phyloP scores from a whole-genome alignment of 92 coral and sea anemone species.

The Hydrozoanthus gracilis region DNA sequence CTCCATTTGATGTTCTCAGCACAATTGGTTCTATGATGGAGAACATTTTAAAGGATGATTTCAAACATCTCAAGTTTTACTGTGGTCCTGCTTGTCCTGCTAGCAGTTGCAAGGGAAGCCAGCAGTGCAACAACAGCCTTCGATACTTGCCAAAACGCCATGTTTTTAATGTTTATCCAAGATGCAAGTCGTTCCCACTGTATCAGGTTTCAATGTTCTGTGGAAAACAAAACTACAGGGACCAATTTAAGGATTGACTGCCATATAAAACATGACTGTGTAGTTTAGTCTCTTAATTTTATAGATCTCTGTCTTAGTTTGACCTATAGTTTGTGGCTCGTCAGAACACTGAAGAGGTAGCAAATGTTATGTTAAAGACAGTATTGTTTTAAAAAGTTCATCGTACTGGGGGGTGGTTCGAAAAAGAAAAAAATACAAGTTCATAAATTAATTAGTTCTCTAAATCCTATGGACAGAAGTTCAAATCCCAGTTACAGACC shows the following conservation, averaged over 20 bases:
- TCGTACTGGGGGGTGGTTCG: not conserved
- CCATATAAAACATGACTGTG: not conserved
- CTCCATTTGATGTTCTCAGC: conserved; percentile 6
- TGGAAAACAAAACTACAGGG: not conserved
- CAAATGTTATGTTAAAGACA: not conserved
- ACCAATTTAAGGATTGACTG: not conserved
- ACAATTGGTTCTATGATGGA: conserved; percentile 14
- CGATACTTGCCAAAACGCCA: not conserved
- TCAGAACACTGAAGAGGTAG: conserved; percentile 9
- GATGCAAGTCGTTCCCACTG: not conserved
- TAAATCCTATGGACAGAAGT: not conserved
- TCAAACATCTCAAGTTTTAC: not conserved
- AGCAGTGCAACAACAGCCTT: not conserved
- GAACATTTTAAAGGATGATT: not conserved
- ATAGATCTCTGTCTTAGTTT: not conserved
- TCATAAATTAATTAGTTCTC: conserved; percentile 5
- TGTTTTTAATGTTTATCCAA: conserved; percentile 30
- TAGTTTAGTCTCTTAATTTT: not conserved
- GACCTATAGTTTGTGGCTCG: not conserved
- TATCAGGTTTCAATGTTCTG: conserved; percentile 31
- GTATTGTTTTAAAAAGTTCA: not conserved
- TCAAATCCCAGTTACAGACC: not conserved
- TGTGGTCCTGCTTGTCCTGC: conserved; percentile 30
- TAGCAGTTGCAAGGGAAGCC: conserved; percentile 2
- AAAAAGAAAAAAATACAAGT: not conserved